These are phyloP conservation scores for Marasmarcha lunaedactyla DNA, from an alignment of 2,888 invertebrate species.

Conservation along the genomic window DNA sequence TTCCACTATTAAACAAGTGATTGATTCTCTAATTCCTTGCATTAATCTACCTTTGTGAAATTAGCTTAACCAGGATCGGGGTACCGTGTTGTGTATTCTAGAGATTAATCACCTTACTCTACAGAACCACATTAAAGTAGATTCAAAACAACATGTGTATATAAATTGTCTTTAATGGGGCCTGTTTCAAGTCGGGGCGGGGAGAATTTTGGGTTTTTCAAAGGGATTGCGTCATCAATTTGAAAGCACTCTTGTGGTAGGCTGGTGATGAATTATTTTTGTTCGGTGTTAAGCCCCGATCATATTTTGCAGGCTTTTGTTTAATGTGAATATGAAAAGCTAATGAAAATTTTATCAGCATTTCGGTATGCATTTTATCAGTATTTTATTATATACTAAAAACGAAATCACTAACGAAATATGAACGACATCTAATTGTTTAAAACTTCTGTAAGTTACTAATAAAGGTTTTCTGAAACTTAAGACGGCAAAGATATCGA, in stretches of 20 bases:
- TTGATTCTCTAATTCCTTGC: no score
- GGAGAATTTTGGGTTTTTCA: not conserved
- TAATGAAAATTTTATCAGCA: no score
- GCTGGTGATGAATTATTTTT: constrained; percentile 1
- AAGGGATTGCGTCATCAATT: not conserved
- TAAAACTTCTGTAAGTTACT: no score
- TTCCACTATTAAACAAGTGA: constrained; percentile 3
- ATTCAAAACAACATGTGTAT: constrained; percentile 53
- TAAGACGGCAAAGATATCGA: no score
- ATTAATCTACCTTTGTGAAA: no score
- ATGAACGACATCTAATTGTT: no score
- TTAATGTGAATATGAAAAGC: not conserved
- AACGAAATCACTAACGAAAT: no score
- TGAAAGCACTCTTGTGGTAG: not conserved
- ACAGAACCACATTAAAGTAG: constrained; percentile 52
- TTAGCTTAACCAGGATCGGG: no score
- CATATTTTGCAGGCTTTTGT: constrained; percentile 1
- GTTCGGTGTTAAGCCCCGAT: not conserved
- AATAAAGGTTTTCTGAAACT: no score
- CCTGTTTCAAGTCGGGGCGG: constrained; percentile 9
- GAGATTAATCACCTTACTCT: constrained; percentile 49
- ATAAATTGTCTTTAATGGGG: constrained; percentile 53
- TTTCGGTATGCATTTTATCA: no score
- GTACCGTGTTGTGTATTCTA: constrained; percentile 7
- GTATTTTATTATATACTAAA: no score